Base-by-base conservation (phyloP, 2,113 vertebrate species). In the Mus spicilegus region DNA sequence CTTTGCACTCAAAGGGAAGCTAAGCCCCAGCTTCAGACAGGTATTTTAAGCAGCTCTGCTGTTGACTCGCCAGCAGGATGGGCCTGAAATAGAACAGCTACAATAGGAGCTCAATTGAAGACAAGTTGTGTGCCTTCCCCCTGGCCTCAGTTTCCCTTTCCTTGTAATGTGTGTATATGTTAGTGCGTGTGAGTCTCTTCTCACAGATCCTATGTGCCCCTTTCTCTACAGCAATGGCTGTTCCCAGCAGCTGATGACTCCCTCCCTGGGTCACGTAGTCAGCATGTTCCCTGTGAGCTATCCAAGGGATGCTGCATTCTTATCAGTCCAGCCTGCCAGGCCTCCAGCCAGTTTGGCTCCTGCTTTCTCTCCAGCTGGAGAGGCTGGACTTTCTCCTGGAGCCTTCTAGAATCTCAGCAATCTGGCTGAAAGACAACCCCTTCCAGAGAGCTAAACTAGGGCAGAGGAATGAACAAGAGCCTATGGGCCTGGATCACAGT, bases 41-140 rank as follows among this genome's bases (percentile, higher is more conserved):
- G 96, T 33, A 96, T 98, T 98, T 97, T 65, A 96, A 97, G 96
- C 39, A 96, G 97, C 93, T 96, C 51, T 87, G 36, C 82, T 97
- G 98, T 93, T 96, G 95, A 56, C 88, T 67, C 0, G 76, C 93
- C 26, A 54, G 0, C 77, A 51, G 96, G 33, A 87, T 7, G 78
- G 93, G 90, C 84, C 88, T 89, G 87, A 95, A 98, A 98, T 86
- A 72, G 87, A 96, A 54, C 17, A 30, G 97, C 96, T 88, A 72
- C 78, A 88, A 84, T 87, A 81, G 61, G 24, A 3, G 92, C 80
- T 88, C 54, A 86, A 33, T 24, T 87, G 88, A 95, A 67, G 81
- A 5, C 3, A 26, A 42, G 33, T 54, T 58, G 54, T 51, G 80
- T 42, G 11, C 22, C 56, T 13, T 72, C 56, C 39, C 28, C 46